Percentiles rank a stretch among this genome's conserved stretches.
Conservation (phyloP, 2,113 vertebrate genomes). For the Sylvicapra grimmia region DNA sequence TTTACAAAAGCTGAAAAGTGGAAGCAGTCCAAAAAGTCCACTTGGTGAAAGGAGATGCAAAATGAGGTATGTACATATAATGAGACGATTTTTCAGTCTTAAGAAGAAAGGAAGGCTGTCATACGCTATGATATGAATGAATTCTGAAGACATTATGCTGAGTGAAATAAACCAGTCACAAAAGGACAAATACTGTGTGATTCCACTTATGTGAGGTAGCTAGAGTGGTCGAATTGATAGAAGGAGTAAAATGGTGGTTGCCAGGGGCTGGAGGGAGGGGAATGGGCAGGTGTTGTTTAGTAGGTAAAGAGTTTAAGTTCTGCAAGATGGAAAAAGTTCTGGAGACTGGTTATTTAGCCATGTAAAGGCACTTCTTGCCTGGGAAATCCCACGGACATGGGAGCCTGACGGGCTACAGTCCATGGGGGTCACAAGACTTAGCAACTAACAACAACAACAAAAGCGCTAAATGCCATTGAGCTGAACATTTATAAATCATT, state of each 20-base stretch:
- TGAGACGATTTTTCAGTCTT: neutral
- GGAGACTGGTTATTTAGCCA: neutral
- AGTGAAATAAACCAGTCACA: neutral
- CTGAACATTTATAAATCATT: neutral
- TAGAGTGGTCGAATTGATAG: neutral
- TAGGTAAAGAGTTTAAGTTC: neutral
- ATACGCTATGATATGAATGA: neutral
- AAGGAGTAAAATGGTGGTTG: neutral
- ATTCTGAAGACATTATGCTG: neutral
- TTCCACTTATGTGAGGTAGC: neutral
- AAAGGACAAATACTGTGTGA: neutral
- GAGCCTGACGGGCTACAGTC: neutral
- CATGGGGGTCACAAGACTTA: neutral
- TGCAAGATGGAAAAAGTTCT: neutral
- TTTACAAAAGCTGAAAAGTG: neutral
- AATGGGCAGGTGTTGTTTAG: neutral
- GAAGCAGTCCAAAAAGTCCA: neutral
- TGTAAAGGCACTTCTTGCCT: neutral
- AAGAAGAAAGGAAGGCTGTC: neutral
- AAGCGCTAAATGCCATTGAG: neutral
- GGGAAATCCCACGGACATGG: neutral
- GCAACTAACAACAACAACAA: neutral
- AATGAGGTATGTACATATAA: neutral
- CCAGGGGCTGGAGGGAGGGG: neutral
- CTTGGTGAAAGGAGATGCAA: neutral